phyloP scores from a whole-genome alignment of 92 coral and sea anemone genomes.

The Virgularia gustaviana region DNA sequence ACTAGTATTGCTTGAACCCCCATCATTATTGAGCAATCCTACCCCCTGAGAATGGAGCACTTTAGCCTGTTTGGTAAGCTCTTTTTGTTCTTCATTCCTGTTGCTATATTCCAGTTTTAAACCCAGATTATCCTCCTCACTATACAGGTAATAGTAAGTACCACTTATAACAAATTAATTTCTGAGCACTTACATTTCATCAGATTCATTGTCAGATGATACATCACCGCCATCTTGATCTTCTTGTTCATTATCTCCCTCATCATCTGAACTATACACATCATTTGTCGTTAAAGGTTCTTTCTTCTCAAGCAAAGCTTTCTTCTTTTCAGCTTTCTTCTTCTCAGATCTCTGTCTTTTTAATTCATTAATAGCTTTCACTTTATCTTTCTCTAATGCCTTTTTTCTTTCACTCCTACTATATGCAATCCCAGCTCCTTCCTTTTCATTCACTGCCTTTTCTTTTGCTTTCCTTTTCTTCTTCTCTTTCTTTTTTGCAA shows the following conservation, averaged over 20 bases:
- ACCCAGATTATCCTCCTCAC: no score
- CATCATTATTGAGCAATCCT: no score
- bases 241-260: constrained; percentile 92
- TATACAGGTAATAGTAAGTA: no score
- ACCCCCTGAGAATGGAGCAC: no score
- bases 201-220: constrained; percentile 84
- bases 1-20: no score
- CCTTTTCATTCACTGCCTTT: constrained; percentile 60
- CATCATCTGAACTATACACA: constrained; percentile 88
- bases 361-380: constrained; percentile 88
- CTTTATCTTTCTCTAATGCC: constrained; percentile 88
- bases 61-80: no score
- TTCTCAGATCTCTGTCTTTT: constrained; percentile 88
- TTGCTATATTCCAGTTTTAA: no score
- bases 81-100: no score
- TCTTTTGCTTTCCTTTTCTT: constrained; percentile 76
- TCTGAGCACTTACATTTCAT: constrained; percentile 69
- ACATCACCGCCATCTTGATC: constrained; percentile 77
- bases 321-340: constrained; percentile 72
- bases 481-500: constrained; percentile 87
- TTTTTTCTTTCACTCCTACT: constrained; percentile 89
- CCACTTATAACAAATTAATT: no score
- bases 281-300: constrained; percentile 88
- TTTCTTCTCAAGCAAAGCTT: constrained; percentile 78
- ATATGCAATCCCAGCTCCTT: constrained; percentile 80